Base-by-base conservation (phyloP, 2,888 invertebrate species). In the Dicranocentrus wangi region DNA sequence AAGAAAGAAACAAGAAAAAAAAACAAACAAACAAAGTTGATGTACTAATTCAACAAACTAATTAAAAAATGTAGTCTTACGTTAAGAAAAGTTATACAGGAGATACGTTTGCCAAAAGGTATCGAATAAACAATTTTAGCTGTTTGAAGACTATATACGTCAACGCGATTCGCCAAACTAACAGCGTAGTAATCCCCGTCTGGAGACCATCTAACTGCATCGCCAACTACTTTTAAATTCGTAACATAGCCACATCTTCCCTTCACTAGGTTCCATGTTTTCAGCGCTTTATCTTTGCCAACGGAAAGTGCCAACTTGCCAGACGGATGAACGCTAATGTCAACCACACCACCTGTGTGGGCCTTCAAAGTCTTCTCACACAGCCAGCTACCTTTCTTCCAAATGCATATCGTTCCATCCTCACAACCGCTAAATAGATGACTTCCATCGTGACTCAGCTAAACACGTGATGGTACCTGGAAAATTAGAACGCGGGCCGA, bases 191-290 rank as follows among this genome's bases (percentile, higher is more conserved):
- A 91, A 47, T 92, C 91, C 21, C 95, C 97, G 86, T 91, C 91
- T 2, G 94, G 93, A 65, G 94, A 93, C 93, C 96, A 98, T 51
- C 87, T 83, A 1, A 91, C 90, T 53, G 88, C 85, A 80, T 90
- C 89, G 68, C 88, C 91, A 89, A 93, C 93, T 87, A 91, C 93
- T 83, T 93, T 92, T 39, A 97, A 90, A 88, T 97, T 96, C n/a
- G 94, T 94, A 0, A 94, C 93, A 88, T 95, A 98, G 0, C 97
- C 97, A 86, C 93, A 93, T 81, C 96, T 92, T 0, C 97, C 98
- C 89, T 96, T 97, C 0, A 98, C 91, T 82, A 98, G 90, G 90
- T 98, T 97, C 98, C 98, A 98, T 1, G 97, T 97, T 87, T 93
- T 91, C 60, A 98, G 89, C 3, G 94, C 93, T 86, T 92, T 92